Percentiles rank a stretch among this genome's conserved stretches.
Evolutionary conservation across 2,797 vertebrate genomes (phyloP).

Genomic region (Platalea minor): DNA sequence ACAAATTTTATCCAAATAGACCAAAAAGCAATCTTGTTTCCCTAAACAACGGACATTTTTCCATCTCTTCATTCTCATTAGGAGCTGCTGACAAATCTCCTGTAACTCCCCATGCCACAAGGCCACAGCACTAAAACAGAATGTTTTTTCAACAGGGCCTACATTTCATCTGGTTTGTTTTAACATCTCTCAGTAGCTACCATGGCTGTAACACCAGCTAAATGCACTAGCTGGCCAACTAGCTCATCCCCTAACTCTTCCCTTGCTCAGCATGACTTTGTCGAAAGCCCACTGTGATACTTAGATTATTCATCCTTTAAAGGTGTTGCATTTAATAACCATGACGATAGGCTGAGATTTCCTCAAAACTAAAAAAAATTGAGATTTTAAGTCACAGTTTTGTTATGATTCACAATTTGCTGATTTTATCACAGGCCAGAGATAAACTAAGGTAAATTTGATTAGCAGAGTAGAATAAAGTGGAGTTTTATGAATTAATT

Average conservation of each 20-base stretch:
- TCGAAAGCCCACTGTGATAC: neutral
- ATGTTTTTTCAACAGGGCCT: constrained; percentile 33
- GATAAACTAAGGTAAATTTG: neutral
- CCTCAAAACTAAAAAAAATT: neutral
- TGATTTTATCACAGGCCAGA: constrained; percentile 2
- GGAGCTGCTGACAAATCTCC: neutral
- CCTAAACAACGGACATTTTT: neutral
- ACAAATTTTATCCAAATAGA: neutral
- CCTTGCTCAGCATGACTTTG: neutral
- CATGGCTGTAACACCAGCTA: neutral
- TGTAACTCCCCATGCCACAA: neutral
- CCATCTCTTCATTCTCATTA: neutral
- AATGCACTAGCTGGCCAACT: neutral
- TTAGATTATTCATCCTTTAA: neutral
- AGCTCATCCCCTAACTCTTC: neutral
- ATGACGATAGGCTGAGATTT: neutral
- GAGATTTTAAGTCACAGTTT: neutral
- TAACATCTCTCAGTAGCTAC: neutral
- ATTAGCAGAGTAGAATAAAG: neutral
- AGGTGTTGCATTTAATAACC: neutral
- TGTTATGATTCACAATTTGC: neutral
- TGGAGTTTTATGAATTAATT: neutral
- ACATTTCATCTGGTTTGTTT: constrained; percentile 22
- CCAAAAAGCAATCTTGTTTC: neutral
- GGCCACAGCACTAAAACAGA: neutral